These are phyloP conservation scores for Odontocolon sp. DNA, from an alignment of 2,888 invertebrate genomes.

Conservation along the genomic window DNA sequence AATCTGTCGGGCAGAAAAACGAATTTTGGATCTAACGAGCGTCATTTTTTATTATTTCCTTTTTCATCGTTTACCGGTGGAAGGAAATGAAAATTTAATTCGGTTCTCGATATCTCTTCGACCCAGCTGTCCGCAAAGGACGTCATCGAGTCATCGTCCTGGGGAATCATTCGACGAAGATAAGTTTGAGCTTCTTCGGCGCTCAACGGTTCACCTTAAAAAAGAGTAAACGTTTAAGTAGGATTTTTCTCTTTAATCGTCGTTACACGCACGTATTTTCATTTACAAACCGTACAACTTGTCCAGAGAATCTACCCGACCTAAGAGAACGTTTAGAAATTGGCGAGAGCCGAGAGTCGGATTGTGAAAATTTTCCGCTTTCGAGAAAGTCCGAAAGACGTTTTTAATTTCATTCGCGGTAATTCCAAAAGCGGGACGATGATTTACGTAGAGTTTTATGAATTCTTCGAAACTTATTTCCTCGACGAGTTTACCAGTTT, in stretches of 20 bases:
- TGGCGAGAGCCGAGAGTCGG: slow-evolving; percentile 78
- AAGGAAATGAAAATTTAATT: slow-evolving; percentile 65
- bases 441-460: slow-evolving; percentile 86
- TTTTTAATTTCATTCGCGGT: slow-evolving; percentile 80
- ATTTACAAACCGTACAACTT: slow-evolving; percentile 54
- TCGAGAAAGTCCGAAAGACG: slow-evolving; percentile 82
- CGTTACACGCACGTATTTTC: slow-evolving; percentile 1
- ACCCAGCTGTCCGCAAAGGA: slow-evolving; percentile 40
- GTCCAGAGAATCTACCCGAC: slow-evolving; percentile 69
- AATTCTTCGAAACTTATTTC: slow-evolving; percentile 86
- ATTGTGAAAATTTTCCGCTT: slow-evolving; percentile 64
- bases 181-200: slow-evolving; percentile 66
- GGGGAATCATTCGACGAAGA: slow-evolving; percentile 64
- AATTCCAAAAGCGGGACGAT: slow-evolving; percentile 84
- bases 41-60: slow-evolving; percentile 39
- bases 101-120: slow-evolving; percentile 21
- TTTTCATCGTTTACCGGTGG: slow-evolving; percentile 63
- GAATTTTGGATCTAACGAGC: slow-evolving; percentile 38
- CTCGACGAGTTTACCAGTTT: slow-evolving; percentile 79
- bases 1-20: slow-evolving; percentile 67
- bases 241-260: neutral
- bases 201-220: slow-evolving; percentile 68
- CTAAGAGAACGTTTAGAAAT: slow-evolving; percentile 80
- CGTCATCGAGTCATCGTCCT: slow-evolving; percentile 49
- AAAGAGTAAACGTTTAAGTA: neutral